Percentiles rank a stretch among this genome's conserved stretches.
These are phyloP conservation scores for Athene cunicularia DNA, from an alignment of 2,113 vertebrate species.

Conservation along the genomic window DNA sequence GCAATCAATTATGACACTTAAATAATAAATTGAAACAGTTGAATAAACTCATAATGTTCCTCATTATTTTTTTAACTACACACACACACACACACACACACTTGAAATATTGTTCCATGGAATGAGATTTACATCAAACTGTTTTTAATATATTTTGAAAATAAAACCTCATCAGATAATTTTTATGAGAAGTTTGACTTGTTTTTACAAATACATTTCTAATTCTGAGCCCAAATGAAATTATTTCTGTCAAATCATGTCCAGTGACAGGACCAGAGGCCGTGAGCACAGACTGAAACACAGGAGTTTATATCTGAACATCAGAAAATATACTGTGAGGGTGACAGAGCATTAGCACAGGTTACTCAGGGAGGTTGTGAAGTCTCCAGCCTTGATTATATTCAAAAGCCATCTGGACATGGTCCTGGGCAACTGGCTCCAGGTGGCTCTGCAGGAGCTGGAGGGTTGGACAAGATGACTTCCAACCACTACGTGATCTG, in stretches of 20 bases:
- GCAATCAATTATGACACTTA: conserved; percentile 40
- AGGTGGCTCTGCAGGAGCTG: neutral
- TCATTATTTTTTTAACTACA: neutral
- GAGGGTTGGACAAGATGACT: neutral
- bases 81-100: too few relatives aligned
- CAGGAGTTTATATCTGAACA: neutral
- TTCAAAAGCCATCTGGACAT: neutral
- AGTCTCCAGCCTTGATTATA: neutral
- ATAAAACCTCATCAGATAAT: neutral
- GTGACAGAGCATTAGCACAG: neutral
- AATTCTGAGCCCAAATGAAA: neutral
- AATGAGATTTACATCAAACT: neutral
- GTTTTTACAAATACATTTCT: neutral
- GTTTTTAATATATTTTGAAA: neutral
- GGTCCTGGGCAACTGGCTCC: neutral
- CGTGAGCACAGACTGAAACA: neutral
- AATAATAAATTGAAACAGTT: conserved; percentile 34
- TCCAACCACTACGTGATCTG: neutral
- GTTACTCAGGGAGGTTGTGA: neutral
- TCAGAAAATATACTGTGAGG: neutral
- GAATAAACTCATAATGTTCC: conserved; percentile 8
- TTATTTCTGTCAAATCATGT: neutral
- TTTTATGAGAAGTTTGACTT: neutral
- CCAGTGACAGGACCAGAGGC: neutral
- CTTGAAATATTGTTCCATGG: neutral